A percentile compares a stretch with the other conserved stretches of the same genome.
These are phyloP conservation scores for Drosophila planitibia DNA, from an alignment of 2,888 invertebrate species.

Conservation along the genomic window DNA sequence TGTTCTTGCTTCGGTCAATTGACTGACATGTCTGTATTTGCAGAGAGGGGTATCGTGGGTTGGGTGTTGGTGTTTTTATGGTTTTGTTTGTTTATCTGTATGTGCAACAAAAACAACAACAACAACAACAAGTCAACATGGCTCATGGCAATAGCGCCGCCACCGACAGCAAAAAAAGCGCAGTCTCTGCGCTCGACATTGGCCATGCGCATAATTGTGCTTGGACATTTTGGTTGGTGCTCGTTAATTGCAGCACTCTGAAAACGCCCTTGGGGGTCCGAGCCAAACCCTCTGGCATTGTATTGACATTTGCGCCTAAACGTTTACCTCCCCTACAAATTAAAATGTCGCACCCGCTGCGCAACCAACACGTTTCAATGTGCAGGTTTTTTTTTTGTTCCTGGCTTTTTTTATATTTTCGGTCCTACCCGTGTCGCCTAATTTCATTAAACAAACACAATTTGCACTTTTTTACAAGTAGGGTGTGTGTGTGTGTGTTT, in stretches of 20 bases:
- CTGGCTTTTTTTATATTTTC: slow-evolving; percentile 2
- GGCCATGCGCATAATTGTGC: slow-evolving; percentile 61
- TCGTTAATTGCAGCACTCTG: slow-evolving; percentile 54
- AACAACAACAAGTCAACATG: slow-evolving; percentile 42
- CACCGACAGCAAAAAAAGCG: slow-evolving; percentile 34
- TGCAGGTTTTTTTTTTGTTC: slow-evolving; percentile 1
- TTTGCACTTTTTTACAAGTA: slow-evolving; percentile 27
- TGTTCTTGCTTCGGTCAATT: slow-evolving; percentile 5
- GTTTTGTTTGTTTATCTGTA: slow-evolving; percentile 46
- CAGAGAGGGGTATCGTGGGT: neutral
- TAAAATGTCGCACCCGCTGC: slow-evolving; percentile 25
- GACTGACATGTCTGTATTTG: slow-evolving; percentile 22
- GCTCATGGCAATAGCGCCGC: slow-evolving; percentile 49
- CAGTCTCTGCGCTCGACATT: slow-evolving; percentile 46
- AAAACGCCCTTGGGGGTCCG: neutral
- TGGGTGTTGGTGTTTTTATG: neutral
- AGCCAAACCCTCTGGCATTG: neutral
- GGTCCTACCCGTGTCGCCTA: slow-evolving; percentile 39
- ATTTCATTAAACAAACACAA: slow-evolving; percentile 69
- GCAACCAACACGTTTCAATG: slow-evolving; percentile 17
- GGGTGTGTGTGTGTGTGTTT: slow-evolving; percentile 16
- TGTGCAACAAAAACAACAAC: slow-evolving; percentile 32
- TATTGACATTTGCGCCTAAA: slow-evolving; percentile 54
- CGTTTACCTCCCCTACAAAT: slow-evolving; percentile 43
- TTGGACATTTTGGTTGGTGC: slow-evolving; percentile 54